Evolutionary conservation across 1,140 invertebrate species (phyloP), one percentile per base, ranked within the genome.

Genomic region (Drosophila erecta): DNA sequence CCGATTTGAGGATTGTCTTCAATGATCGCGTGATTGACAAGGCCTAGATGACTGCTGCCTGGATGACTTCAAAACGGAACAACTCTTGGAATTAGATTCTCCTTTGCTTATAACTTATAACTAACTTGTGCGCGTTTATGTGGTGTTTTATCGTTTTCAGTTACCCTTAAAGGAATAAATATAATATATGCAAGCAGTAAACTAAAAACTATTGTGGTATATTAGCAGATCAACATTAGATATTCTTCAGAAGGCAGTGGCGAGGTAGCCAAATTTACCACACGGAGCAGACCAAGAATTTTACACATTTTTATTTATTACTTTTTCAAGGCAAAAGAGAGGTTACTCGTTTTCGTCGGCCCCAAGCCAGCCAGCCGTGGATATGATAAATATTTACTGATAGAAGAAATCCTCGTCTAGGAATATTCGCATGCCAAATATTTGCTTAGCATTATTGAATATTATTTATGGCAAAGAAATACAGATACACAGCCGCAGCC

Each of bases 1-100:
- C 92, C 38, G 94, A 94, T 59, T 86, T 94, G 38, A 93, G 90
- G 24, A 94, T 95, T 61, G 79, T 60, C n/a, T 92, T 84, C 75
- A 86, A 74, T 17, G 73, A 92, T 62, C 69, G 47, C 6, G 40
- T 75, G 38, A 40, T 92, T 55, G 80, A 90, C 5, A 79, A 69
- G 49, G 35, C 70, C 8, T 47, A 62, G 37, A 20, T 6, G 24
- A 35, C 22, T 27, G 20, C 24, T 11, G 2, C 17, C 22, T 17
- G 17, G 17, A 17, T 17, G 40, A 67, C 46, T 35, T 33, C 27
- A 20, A 7, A 59, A 14, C 14, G 55, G 43, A 40, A 14, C 15
- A 17, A 38, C 50, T 47, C 65, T 40, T 37, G 20, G 41, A 47
- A 49, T 38, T 12, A 0, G 4, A 38, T 4, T 0, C 4, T 37